phyloP scores from a whole-genome alignment of 2,113 vertebrate species.

The Chlorodrepanis virens region DNA sequence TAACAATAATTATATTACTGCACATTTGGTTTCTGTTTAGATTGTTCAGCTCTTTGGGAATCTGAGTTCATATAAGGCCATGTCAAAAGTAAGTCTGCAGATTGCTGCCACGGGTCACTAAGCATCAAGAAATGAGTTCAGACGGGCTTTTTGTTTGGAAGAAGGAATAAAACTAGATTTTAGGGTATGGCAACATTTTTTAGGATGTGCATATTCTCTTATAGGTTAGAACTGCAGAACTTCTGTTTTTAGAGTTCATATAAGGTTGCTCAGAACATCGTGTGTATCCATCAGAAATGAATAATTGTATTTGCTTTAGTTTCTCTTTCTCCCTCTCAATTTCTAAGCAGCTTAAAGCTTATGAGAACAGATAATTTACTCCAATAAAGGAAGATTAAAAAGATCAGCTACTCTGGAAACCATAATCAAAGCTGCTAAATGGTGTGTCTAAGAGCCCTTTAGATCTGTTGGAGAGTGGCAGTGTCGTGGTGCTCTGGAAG shows the following conservation, averaged over 20 bases:
- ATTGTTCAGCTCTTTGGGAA: neutral
- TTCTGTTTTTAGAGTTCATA: neutral
- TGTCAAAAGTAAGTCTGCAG: neutral
- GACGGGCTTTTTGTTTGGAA: neutral
- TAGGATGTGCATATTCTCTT: neutral
- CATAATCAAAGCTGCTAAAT: neutral
- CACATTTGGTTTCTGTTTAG: neutral
- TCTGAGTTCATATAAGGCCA: neutral
- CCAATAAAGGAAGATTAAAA: neutral
- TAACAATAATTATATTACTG: neutral
- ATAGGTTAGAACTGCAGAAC: neutral
- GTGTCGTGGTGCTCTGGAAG: neutral
- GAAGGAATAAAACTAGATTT: neutral
- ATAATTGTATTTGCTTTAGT: neutral
- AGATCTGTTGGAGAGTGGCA: neutral
- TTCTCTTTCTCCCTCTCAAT: neutral
- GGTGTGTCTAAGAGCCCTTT: neutral
- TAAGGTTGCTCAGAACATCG: accelerated
- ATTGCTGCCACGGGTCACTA: neutral
- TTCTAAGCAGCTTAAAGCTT: neutral
- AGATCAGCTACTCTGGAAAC: neutral
- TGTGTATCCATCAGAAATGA: neutral
- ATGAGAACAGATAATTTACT: neutral
- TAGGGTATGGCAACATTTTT: neutral
- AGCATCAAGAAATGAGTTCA: neutral